Evolutionary conservation across 2,888 invertebrate species (phyloP), one percentile per base, ranked within the genome.

Genomic region (Tenthredo notha): DNA sequence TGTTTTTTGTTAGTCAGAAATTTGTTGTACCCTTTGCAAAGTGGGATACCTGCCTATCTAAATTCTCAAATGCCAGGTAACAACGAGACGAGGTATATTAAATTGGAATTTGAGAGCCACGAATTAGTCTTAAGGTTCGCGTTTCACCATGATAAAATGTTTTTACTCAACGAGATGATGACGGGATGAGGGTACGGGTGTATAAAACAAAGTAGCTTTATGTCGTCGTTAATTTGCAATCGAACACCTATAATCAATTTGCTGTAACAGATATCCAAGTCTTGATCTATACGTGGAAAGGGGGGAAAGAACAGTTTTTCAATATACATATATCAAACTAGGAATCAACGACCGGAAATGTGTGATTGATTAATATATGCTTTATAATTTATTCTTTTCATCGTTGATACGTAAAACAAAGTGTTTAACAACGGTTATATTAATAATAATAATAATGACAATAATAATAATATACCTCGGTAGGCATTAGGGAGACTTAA

Each of bases 181-280:
- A 6, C 43, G 43, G 18, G n/a, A n/a, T 54, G n/a, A 2, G n/a
- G 5, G 54, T 54, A 54, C 6, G 7, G 1, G 25, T 12, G 10
- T 33, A 29, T 65, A 33, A 67, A 33, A 67, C 67, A 67, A 12
- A 18, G 10, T 67, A 18, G 21, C 29, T 54, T 2, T n/a, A 54
- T 18, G 18, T n/a, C n/a, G 54, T 6, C 67, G 25, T 29, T 67
- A 29, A 67, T 67, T 67, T 67, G 67, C 67, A 67, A 67, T 67
- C 33, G 15, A 67, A 67, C 67, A 67, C 67, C 67, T 67, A 18
- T 33, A 15, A 33, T 67, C 29, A 12, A 21, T 61, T 25, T 25
- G 25, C 21, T 10, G n/a, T 61, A 61, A 10, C 21, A 12, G 25
- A 61, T 61, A 61, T 61, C 10, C n/a, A 54, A 54, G n/a, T 54